A percentile compares a stretch with the other conserved stretches of the same genome.
Conservation (phyloP, 1,140 invertebrate genomes). For the Wiebesia pumilae region DNA sequence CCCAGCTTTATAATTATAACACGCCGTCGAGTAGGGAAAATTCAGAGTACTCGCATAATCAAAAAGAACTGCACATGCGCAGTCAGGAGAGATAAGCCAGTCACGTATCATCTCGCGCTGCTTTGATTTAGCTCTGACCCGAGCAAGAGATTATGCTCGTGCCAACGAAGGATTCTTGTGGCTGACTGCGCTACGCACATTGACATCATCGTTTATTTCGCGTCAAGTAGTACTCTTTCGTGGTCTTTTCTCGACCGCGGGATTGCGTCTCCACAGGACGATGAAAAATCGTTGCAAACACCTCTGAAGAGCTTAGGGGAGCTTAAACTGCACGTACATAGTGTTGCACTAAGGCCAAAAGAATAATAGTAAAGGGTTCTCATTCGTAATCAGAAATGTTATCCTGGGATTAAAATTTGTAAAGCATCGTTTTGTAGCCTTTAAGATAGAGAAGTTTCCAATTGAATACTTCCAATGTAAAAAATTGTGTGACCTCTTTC, state of each 20-base stretch:
- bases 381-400: no score
- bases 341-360: no score
- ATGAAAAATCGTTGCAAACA: no score
- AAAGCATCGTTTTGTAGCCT: no score
- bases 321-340: no score
- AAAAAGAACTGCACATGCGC: neutral
- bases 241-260: neutral
- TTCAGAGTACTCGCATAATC: neutral
- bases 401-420: no score
- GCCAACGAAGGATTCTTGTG: neutral
- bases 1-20: slow-evolving; percentile 40
- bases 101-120: slow-evolving; percentile 12
- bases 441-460: no score
- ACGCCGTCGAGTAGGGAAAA: neutral
- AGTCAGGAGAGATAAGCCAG: neutral
- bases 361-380: no score
- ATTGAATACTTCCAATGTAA: no score
- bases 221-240: neutral
- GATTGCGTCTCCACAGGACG: neutral
- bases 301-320: no score
- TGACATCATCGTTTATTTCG: slow-evolving; percentile 12
- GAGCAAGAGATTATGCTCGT: neutral
- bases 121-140: no score
- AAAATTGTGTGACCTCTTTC: no score
- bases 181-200: neutral